phyloP scores from a whole-genome alignment of 2,888 invertebrate species.

The Luperina testacea region DNA sequence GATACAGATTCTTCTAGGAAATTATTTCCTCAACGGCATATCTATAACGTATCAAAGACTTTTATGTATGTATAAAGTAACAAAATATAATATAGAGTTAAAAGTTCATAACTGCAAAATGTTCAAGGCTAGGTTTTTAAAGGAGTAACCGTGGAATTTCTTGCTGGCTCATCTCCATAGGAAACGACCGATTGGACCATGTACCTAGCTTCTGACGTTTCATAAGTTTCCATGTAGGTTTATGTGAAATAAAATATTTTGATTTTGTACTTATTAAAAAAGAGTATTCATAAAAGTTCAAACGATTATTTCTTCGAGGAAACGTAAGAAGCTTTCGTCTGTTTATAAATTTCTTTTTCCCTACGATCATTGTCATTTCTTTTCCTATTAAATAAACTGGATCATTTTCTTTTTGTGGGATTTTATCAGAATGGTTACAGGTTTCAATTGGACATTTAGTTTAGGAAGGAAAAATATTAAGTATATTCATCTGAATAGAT shows the following conservation, averaged over 20 bases:
- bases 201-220: too few species aligned
- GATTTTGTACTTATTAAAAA: neutral
- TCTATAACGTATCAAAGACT: neutral
- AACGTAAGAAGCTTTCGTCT: neutral
- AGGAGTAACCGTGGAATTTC: too few species aligned
- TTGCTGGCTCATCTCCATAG: too few species aligned
- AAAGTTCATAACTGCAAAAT: conserved; percentile 3
- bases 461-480: neutral
- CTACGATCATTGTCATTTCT: conserved; percentile 16
- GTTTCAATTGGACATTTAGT: neutral
- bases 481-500: neutral
- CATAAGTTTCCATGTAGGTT: neutral
- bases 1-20: neutral
- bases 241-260: too few species aligned
- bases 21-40: conserved; percentile 1
- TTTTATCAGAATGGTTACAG: conserved; percentile 1
- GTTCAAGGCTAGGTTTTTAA: neutral
- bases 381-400: neutral
- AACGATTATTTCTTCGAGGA: conserved; percentile 29
- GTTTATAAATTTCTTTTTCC: conserved; percentile 37
- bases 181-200: too few species aligned
- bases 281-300: conserved; percentile 13
- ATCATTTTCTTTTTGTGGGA: neutral
- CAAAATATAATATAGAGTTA: neutral
- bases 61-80: neutral